These are phyloP conservation scores for Burhinus oedicnemus DNA, from an alignment of 2,113 vertebrate genomes.

Conservation along the genomic window DNA sequence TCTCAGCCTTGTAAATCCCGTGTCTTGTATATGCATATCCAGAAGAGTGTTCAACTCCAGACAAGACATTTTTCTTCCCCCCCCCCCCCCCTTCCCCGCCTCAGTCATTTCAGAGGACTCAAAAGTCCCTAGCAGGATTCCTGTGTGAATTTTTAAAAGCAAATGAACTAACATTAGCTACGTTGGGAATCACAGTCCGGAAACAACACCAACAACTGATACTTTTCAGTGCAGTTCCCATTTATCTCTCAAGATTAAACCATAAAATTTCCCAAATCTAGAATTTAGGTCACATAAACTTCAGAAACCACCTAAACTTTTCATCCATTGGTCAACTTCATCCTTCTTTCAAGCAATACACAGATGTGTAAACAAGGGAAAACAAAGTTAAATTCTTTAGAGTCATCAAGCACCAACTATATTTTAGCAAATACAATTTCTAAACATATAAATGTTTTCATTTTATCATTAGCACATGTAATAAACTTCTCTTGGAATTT, in stretches of 20 bases:
- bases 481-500: neutral
- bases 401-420: neutral
- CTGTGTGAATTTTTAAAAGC: neutral
- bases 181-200: neutral
- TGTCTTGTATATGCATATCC: neutral
- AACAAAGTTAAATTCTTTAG: neutral
- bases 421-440: neutral
- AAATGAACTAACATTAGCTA: neutral
- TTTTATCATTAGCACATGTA: neutral
- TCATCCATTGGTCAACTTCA: neutral
- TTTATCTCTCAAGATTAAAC: neutral
- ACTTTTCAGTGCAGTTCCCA: neutral
- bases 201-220: neutral
- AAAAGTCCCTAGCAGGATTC: neutral
- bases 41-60: neutral
- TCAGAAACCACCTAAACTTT: neutral
- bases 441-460: neutral
- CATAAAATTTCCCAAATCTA: neutral
- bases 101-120: neutral
- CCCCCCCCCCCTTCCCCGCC: accelerated
- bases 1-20: neutral
- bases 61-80: neutral
- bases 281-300: neutral
- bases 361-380: neutral
- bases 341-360: neutral